Conservation (phyloP, 2,888 invertebrate genomes). For the Sarcophaga subvicina region DNA sequence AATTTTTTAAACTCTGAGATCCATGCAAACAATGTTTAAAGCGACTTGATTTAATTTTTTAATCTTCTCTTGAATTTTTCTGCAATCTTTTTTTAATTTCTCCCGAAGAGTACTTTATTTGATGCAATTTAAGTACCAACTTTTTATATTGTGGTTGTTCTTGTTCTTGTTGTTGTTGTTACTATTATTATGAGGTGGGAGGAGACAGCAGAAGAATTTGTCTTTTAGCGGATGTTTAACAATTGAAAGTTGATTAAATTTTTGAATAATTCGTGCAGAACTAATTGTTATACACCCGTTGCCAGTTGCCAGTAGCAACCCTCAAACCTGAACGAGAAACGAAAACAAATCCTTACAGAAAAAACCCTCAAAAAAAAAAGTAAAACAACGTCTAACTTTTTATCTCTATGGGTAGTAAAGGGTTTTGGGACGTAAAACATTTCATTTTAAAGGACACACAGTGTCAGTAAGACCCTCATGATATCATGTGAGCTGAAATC, state of each 20-base stretch:
- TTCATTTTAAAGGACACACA: conserved; percentile 11
- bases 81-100: background rate
- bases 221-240: conserved; percentile 44
- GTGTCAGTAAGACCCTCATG: conserved; percentile 66
- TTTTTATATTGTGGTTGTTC: no score
- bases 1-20: no score
- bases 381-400: conserved; percentile 49
- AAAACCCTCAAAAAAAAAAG: conserved; percentile 10
- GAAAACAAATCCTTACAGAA: conserved; percentile 1
- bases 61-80: no score
- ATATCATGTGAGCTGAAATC: conserved; percentile 6
- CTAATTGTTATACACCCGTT: conserved; percentile 65
- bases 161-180: background rate
- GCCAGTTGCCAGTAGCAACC: conserved; percentile 35
- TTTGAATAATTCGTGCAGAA: conserved; percentile 56
- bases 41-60: no score
- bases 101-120: background rate
- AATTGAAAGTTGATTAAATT: conserved; percentile 65
- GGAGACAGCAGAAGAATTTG: conserved; percentile 13
- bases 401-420: conserved; percentile 18
- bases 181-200: background rate
- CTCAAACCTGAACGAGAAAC: background rate
- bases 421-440: background rate
- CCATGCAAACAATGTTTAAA: no score
- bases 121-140: background rate